Percentiles rank a stretch among this genome's conserved stretches.
These are phyloP conservation scores for Dolichopus griseipennis DNA, from an alignment of 2,888 invertebrate genomes.

Conservation along the genomic window DNA sequence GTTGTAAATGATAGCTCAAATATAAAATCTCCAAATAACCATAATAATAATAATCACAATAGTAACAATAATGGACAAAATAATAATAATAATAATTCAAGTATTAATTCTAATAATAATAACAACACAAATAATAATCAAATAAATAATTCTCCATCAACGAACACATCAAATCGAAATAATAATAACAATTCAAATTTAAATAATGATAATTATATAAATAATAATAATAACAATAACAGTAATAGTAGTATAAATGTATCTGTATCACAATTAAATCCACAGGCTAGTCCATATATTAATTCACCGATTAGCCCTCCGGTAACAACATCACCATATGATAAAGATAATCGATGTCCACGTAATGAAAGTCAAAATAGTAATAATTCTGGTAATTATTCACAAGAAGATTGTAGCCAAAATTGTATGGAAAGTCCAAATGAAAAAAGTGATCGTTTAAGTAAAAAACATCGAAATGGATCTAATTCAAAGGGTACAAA, in stretches of 20 bases:
- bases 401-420: slow-evolving; percentile 32
- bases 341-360: slow-evolving; percentile 33
- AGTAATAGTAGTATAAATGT: slow-evolving; percentile 20
- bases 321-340: slow-evolving; percentile 30
- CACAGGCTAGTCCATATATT: slow-evolving; percentile 24
- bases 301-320: slow-evolving; percentile 17
- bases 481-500: slow-evolving; percentile 41
- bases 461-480: slow-evolving; percentile 41
- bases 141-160: slow-evolving; percentile 23
- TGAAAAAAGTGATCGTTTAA: slow-evolving; percentile 28
- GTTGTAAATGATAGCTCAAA: slow-evolving; percentile 6
- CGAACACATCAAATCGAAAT: slow-evolving; percentile 14
- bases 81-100: slow-evolving; percentile 29
- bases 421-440: slow-evolving; percentile 29
- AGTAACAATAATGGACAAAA: slow-evolving; percentile 23
- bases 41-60: slow-evolving; percentile 18
- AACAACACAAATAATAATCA: slow-evolving; percentile 26
- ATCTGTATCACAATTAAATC: slow-evolving; percentile 22
- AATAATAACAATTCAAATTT: slow-evolving; percentile 14
- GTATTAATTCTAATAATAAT: slow-evolving; percentile 30
- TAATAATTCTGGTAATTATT: slow-evolving; percentile 28
- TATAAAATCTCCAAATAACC: slow-evolving; percentile 7
- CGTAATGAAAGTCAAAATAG: slow-evolving; percentile 34
- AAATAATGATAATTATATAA: slow-evolving; percentile 15
- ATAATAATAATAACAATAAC: slow-evolving; percentile 21